Base-by-base conservation (phyloP, 2,797 vertebrate genomes). In the Takifugu ocellatus region DNA sequence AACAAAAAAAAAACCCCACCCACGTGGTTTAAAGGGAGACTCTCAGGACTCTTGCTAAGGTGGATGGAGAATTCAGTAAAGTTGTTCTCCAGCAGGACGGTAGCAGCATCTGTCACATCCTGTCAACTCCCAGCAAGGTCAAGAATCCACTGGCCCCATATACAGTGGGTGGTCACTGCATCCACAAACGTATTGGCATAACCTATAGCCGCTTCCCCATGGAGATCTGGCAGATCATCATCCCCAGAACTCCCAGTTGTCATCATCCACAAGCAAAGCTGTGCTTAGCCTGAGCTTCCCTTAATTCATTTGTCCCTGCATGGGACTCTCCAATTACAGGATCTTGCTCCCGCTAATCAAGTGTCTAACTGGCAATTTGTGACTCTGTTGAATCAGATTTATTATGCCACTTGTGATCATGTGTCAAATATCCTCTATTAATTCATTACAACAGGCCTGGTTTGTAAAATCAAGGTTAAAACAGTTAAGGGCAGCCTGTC, bases 351-450 rank as follows among this genome's bases (percentile, higher is more conserved):
- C 50, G 31, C 52, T 79, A 57, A 79, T 72, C 26, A 25, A 60
- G 56, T 57, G 11, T 67, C 57, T 82, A 82, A 81, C 63, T 77
- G 66, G 54, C 67, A 71, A 72, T 66, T 39, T 74, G 49, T 25
- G 47, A 47, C 52, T 53, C 39, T 63, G 59, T 68, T 61, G 39
- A 83, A 68, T 59, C 63, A 74, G 71, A 60, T 44, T 50, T 46
- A 17, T 17, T 49, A 64, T 61, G 63, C 55, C 61, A 39, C 49
- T 61, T 67, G 42, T 71, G 56, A 72, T 77, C 55, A 57, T 56
- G 53, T 44, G 10, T 54, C 59, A 57, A 75, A 64, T 61, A 10
- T 33, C 10, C 31, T 33, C 31, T 33, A 39, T 50, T 72, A 58
- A 75, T 68, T 55, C 42, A 81, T 76, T 55, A 63, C 59, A 50